Evolutionary conservation across 35 echinoderm and acorn worm species (phyloP).

Genomic region (Hemicentrotus pulcherrimus): DNA sequence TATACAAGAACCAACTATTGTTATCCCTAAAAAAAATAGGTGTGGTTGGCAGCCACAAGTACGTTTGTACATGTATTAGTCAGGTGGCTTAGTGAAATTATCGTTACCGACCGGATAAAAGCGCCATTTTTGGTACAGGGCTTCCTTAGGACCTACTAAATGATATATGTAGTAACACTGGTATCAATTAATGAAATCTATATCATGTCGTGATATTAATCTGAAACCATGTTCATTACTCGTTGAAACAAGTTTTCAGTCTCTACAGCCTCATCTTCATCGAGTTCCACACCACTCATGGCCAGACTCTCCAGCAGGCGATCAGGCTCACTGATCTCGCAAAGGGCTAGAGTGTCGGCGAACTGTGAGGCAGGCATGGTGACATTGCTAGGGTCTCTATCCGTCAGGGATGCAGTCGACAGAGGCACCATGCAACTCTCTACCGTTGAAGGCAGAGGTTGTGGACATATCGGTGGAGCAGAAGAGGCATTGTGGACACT

Average conservation of each 20-base stretch:
- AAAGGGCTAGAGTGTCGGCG: background rate
- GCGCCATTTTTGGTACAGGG: no score
- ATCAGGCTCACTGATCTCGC: background rate
- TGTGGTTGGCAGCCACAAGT: no score
- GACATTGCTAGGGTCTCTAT: background rate
- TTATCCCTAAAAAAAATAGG: no score
- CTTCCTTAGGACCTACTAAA: no score
- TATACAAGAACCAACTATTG: no score
- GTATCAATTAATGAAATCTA: background rate
- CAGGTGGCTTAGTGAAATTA: no score
- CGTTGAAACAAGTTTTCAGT: slow-evolving; percentile 21
- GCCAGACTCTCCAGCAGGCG: slow-evolving; percentile 21
- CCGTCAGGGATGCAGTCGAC: background rate
- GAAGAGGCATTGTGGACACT: background rate
- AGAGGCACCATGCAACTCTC: background rate
- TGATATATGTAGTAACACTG: no score
- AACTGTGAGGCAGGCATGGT: background rate
- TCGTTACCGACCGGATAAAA: no score
- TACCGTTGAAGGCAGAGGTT: background rate
- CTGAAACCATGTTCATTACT: slow-evolving; percentile 25
- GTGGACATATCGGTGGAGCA: background rate
- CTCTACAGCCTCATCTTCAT: background rate
- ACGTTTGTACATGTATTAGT: no score
- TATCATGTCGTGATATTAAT: background rate
- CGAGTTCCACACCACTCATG: background rate